A percentile compares a stretch with the other conserved stretches of the same genome.
Conservation (phyloP, 2,113 vertebrate genomes). For the Choloepus hoffmanni region DNA sequence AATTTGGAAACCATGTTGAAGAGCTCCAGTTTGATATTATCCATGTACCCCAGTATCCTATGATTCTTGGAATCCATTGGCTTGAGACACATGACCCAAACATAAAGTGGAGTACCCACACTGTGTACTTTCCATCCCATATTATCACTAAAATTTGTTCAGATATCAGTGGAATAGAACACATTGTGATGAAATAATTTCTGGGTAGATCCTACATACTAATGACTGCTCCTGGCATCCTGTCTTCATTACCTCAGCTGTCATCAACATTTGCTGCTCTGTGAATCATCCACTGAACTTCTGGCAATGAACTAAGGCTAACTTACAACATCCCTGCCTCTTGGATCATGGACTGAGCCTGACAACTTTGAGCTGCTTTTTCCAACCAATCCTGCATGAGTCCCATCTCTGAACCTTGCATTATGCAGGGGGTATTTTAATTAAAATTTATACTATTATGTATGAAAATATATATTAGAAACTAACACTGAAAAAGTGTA, state of each 20-base stretch:
- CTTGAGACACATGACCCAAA: conserved; percentile 61
- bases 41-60: conserved; percentile 34
- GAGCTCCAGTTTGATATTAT: conserved; percentile 69
- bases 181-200: conserved; percentile 59
- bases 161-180: conserved; percentile 64
- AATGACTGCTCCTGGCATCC: conserved; percentile 19
- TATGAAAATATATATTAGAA: conserved; percentile 63
- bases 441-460: conserved; percentile 58
- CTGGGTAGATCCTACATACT: conserved; percentile 55
- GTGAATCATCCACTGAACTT: conserved; percentile 56
- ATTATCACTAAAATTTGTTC: conserved; percentile 72
- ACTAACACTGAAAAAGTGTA: conserved; percentile 54
- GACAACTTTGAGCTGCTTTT: conserved; percentile 53
- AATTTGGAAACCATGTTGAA: conserved; percentile 68
- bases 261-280: conserved; percentile 55
- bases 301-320: conserved; percentile 59
- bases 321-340: conserved; percentile 54
- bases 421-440: background rate
- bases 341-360: conserved; percentile 59
- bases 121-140: conserved; percentile 57
- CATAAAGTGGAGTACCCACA: conserved; percentile 47
- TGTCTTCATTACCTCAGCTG: conserved; percentile 65
- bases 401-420: conserved; percentile 32
- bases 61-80: conserved; percentile 74
- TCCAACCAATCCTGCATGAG: background rate